A percentile compares a stretch with the other conserved stretches of the same genome.
Conservation (phyloP, 2,797 vertebrate species). For the Pseudomugil tenellus region DNA sequence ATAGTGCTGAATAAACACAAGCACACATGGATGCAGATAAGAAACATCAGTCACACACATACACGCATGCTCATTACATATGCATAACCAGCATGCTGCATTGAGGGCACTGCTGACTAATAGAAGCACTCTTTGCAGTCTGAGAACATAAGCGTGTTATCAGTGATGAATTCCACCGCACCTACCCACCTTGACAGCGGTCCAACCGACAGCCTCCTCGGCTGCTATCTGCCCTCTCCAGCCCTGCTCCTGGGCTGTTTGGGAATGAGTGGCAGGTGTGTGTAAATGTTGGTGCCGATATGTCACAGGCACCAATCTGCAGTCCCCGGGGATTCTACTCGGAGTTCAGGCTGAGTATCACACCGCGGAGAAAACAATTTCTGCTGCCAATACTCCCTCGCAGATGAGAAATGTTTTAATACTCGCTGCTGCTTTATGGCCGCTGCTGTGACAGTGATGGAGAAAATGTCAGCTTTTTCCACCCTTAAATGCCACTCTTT, state of each 20-base stretch:
- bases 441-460: slow-evolving; percentile 95
- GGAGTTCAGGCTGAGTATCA: slow-evolving; percentile 96
- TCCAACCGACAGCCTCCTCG: slow-evolving; percentile 69
- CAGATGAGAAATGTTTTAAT: slow-evolving; percentile 99
- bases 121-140: slow-evolving; percentile 64
- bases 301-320: slow-evolving; percentile 90
- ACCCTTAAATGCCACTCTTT: slow-evolving; percentile 97
- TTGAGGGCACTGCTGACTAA: slow-evolving; percentile 74
- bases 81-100: slow-evolving; percentile 52
- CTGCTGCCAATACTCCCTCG: slow-evolving; percentile 97
- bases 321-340: slow-evolving; percentile 90
- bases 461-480: slow-evolving; percentile 96
- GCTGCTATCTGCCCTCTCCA: slow-evolving; percentile 80
- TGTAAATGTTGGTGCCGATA: slow-evolving; percentile 86
- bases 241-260: slow-evolving; percentile 75
- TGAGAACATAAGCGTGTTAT: slow-evolving; percentile 74
- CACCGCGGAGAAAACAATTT: slow-evolving; percentile 97
- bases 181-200: slow-evolving; percentile 75
- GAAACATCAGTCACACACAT: slow-evolving; percentile 41
- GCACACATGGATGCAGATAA: slow-evolving; percentile 51
- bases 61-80: slow-evolving; percentile 57
- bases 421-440: slow-evolving; percentile 96
- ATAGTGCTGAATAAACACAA: slow-evolving; percentile 39
- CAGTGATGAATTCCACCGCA: slow-evolving; percentile 79
- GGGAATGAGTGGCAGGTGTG: slow-evolving; percentile 80